A percentile compares a stretch with the other conserved stretches of the same genome.
Conservation (phyloP, 1,140 invertebrate genomes). For the Drosophila kohkoa region DNA sequence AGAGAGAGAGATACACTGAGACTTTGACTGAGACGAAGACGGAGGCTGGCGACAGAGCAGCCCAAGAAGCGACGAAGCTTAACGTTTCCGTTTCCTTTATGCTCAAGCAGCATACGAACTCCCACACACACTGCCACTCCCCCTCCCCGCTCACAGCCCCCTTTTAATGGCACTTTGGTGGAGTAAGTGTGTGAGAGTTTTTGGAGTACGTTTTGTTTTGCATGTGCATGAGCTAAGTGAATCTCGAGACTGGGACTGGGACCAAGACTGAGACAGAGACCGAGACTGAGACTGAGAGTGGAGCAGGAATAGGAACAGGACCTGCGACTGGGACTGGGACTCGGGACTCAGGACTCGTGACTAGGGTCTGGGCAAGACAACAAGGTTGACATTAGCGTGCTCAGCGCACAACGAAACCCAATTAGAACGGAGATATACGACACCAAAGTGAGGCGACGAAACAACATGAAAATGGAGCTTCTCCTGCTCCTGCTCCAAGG, state of each 20-base stretch:
- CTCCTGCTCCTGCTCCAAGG: constrained; percentile 13
- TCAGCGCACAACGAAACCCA: constrained; percentile 78
- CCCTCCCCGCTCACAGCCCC: constrained; percentile 33
- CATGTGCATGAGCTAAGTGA: constrained; percentile 80
- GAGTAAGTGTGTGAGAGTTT: constrained; percentile 34
- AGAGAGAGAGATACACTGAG: background rate
- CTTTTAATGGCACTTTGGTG: constrained; percentile 67
- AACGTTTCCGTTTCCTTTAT: constrained; percentile 80
- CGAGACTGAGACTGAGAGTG: background rate
- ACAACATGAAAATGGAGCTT: constrained; percentile 79
- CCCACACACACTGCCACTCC: constrained; percentile 18
- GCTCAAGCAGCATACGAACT: constrained; percentile 67
- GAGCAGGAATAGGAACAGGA: constrained; percentile 3
- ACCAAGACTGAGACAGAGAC: background rate
- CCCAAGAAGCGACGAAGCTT: constrained; percentile 81
- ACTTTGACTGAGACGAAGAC: constrained; percentile 16
- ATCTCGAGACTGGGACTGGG: constrained; percentile 55
- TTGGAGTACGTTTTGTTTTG: constrained; percentile 64
- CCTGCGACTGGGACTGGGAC: constrained; percentile 11
- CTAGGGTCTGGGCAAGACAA: constrained; percentile 38
- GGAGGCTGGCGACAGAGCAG: constrained; percentile 49
- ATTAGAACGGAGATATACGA: constrained; percentile 81
- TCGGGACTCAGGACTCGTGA: constrained; percentile 3
- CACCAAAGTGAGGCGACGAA: constrained; percentile 80
- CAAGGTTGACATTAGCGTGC: constrained; percentile 80